A percentile compares a stretch with the other conserved stretches of the same genome.
Evolutionary conservation across 2,113 vertebrate genomes (phyloP).

Genomic region (Donacobius atricapilla): DNA sequence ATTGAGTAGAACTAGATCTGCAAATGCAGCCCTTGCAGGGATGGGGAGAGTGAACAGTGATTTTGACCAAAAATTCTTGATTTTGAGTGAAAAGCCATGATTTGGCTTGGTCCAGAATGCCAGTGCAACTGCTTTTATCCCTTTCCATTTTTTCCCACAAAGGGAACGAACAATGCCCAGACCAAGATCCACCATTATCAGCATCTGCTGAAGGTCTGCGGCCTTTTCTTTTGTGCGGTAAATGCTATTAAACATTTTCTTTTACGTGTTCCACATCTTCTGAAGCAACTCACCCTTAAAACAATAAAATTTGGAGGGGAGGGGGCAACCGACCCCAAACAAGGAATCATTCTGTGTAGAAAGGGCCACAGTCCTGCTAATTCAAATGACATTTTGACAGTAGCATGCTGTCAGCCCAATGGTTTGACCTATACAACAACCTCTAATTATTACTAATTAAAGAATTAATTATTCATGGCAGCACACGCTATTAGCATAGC

Average conservation of each 20-base stretch:
- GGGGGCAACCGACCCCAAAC: background rate
- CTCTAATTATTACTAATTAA: constrained; percentile 89
- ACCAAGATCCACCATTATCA: background rate
- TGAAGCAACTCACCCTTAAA: background rate
- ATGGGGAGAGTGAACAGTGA: background rate
- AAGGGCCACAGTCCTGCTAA: constrained; percentile 54
- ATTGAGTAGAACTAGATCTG: background rate
- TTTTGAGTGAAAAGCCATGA: background rate
- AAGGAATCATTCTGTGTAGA: constrained; percentile 13
- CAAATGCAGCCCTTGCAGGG: background rate
- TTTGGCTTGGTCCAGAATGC: background rate
- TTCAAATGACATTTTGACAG: constrained; percentile 77
- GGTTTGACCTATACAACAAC: constrained; percentile 82
- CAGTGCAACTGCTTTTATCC: background rate
- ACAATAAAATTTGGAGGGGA: background rate
- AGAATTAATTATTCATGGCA: constrained; percentile 87
- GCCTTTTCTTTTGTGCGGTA: background rate
- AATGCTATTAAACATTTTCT: constrained; percentile 28
- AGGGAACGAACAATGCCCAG: background rate
- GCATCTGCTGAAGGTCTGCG: background rate
- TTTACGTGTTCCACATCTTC: background rate
- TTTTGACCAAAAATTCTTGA: background rate
- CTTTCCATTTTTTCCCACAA: background rate
- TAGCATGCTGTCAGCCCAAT: constrained; percentile 75
- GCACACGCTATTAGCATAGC: constrained; percentile 80